phyloP scores from a whole-genome alignment of 2,113 vertebrate species.

The Eudyptes chrysolophus region DNA sequence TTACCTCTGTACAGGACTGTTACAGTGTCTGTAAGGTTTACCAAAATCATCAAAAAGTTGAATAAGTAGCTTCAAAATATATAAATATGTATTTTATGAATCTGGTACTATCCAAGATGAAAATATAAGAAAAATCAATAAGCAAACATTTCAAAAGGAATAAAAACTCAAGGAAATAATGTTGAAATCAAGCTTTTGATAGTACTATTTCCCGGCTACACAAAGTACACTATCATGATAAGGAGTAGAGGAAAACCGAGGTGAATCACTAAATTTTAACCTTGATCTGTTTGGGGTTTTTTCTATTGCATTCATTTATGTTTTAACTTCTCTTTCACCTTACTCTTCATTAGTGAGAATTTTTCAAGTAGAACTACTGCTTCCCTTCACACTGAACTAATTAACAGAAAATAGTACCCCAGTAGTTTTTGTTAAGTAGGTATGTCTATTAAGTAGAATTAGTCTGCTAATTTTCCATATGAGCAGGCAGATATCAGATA shows the following conservation, averaged over 20 bases:
- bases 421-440: neutral
- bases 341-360: neutral
- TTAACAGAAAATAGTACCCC: neutral
- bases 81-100: accelerated
- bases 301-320: accelerated
- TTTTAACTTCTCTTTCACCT: neutral
- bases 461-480: accelerated
- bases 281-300: accelerated
- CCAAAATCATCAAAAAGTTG: neutral
- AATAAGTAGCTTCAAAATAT: neutral
- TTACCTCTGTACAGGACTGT: neutral
- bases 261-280: neutral
- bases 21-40: neutral
- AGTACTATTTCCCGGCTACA: neutral
- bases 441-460: too few relatives aligned
- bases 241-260: accelerated
- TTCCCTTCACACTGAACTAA: neutral
- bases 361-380: neutral
- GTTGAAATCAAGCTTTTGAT: neutral
- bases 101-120: accelerated
- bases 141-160: neutral
- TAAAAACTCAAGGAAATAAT: neutral
- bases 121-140: neutral
- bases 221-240: neutral
- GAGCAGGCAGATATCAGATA: accelerated